These are phyloP conservation scores for Euschistus heros DNA, from an alignment of 1,140 invertebrate species.

Conservation along the genomic window DNA sequence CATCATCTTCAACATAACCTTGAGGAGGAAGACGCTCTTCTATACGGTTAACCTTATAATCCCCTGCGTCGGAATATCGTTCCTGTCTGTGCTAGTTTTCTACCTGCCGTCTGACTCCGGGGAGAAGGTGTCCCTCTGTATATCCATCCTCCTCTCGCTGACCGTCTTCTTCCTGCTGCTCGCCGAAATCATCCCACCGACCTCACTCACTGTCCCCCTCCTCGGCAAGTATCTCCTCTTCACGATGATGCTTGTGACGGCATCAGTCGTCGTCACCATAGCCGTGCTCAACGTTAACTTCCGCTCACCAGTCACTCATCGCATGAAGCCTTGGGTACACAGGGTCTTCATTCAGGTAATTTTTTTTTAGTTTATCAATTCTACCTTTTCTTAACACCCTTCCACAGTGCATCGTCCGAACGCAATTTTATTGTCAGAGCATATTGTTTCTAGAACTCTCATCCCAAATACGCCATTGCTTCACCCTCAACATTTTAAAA, in stretches of 20 bases:
- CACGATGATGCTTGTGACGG: constrained; percentile 97
- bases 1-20: constrained; percentile 95
- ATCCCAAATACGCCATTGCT: too few relatives aligned
- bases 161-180: constrained; percentile 98
- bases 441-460: too few relatives aligned
- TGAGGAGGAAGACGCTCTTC: constrained; percentile 91
- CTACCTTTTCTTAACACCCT: too few relatives aligned
- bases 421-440: too few relatives aligned
- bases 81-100: constrained; percentile 95
- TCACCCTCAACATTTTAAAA: too few relatives aligned
- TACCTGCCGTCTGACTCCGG: constrained; percentile 97
- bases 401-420: too few relatives aligned
- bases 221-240: constrained; percentile 97
- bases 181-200: constrained; percentile 98
- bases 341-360: constrained; percentile 66
- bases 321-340: constrained; percentile 82
- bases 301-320: constrained; percentile 93
- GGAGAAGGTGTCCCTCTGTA: constrained; percentile 93
- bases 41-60: constrained; percentile 91
- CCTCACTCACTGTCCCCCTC: constrained; percentile 91
- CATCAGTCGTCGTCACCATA: constrained; percentile 96
- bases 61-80: constrained; percentile 91
- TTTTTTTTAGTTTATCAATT: too few relatives aligned
- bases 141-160: constrained; percentile 94
- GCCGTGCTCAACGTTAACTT: constrained; percentile 98